Evolutionary conservation across 1,140 invertebrate genomes (phyloP).

Genomic region (Leucophenga varia): DNA sequence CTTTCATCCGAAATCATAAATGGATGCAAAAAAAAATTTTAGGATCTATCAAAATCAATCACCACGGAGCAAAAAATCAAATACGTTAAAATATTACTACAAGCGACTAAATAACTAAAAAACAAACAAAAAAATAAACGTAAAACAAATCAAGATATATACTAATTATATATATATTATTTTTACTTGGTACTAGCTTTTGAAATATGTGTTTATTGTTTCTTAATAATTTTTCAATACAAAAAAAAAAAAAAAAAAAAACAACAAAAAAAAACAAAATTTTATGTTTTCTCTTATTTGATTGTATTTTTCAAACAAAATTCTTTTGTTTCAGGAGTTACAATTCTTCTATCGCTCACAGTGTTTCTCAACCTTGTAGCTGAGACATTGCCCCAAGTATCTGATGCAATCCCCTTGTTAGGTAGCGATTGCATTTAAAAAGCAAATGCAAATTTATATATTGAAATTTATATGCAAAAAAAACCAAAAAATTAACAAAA

Average conservation of each 20-base stretch:
- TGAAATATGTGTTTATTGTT: background rate
- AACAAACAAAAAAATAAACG: background rate
- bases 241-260: conserved; percentile 8
- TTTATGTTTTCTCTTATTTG: conserved; percentile 35
- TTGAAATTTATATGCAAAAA: conserved; percentile 52
- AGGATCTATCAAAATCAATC: too few relatives aligned
- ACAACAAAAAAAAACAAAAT: conserved; percentile 3
- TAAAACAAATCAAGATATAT: too few relatives aligned
- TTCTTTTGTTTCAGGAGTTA: conserved; percentile 92
- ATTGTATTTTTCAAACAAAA: conserved; percentile 56
- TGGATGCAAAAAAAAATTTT: too few relatives aligned
- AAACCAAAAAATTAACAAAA: conserved; percentile 24
- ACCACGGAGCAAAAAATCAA: too few relatives aligned
- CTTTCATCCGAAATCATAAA: too few relatives aligned
- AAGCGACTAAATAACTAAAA: background rate
- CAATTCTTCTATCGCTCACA: conserved; percentile 99
- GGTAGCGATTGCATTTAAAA: conserved; percentile 67
- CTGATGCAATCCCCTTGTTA: conserved; percentile 92
- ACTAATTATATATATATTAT: too few relatives aligned
- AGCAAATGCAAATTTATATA: conserved; percentile 41
- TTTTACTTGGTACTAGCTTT: too few relatives aligned
- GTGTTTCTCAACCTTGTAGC: conserved; percentile 97
- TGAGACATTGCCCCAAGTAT: conserved; percentile 93
- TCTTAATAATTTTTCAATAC: background rate
- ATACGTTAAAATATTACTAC: too few relatives aligned